Base-by-base conservation (phyloP, 2,888 invertebrate genomes). In the Cartodere bifasciata region DNA sequence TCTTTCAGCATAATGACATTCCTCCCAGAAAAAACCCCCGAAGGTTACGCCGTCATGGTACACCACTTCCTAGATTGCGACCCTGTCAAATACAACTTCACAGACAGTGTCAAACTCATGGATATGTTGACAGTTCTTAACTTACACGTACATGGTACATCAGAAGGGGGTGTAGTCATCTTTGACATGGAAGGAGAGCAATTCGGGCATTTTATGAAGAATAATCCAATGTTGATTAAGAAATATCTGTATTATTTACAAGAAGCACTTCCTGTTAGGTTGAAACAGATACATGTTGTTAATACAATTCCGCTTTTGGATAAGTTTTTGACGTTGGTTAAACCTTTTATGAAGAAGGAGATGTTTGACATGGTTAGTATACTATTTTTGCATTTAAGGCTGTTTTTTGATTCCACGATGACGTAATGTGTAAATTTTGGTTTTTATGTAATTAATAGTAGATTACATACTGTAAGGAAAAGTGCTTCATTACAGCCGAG, bases 161-260 rank as follows among this genome's bases (percentile, higher is more conserved):
- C 43, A 1, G 62, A 68, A 0, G 80, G 81, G 0, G 60, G 76
- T 31, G 48, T 72, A 3, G 62, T 82, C 31, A 47, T 78, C 1
- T 61, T 79, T 11, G 79, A 83, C 52, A 64, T 78, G 53, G 65
- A 68, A 17, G 67, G 68, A 1, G 58, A 72, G 5, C 59, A 63
- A 1, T 54, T 82, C 12, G 69, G 71, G 0, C 82, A 83, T 45
- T 54, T 79, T 2, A 64, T 73, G 4, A 67, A 68, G 43, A 54
- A 81, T 2, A 13, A 15, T 9, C 34, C 30, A 3, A 58, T 70
- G 44, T 65, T 68, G 2, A 52, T 80, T 35, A 76, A 75, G 42
- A 77, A 77, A 50, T 73, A 71, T 40, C 61, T 80, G 2, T 68
- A 64, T 40, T 81, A 68, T 45, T 48, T 80, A 21, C 77, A 77